phyloP scores from a whole-genome alignment of 2,888 invertebrate genomes.

The Drosophila bunnanda region DNA sequence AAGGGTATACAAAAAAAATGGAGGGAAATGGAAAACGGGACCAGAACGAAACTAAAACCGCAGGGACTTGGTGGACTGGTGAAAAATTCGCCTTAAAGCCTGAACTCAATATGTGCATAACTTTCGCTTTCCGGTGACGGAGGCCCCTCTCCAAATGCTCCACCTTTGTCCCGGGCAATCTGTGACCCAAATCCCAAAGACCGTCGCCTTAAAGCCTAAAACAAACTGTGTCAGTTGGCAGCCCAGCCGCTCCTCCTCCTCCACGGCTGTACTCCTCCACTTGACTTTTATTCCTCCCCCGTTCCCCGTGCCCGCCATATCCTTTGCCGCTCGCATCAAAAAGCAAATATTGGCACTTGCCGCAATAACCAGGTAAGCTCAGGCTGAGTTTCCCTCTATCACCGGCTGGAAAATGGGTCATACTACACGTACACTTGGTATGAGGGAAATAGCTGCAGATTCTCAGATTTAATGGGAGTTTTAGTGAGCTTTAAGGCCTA shows the following conservation, averaged over 20 bases:
- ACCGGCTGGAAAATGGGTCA: conserved; percentile 62
- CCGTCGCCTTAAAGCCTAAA: conserved; percentile 72
- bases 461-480: neutral
- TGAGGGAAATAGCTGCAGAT: neutral
- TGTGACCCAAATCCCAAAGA: conserved; percentile 70
- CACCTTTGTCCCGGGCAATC: conserved; percentile 61
- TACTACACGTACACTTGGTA: conserved; percentile 10
- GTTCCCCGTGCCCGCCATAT: neutral
- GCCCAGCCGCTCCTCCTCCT: conserved; percentile 6
- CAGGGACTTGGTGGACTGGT: conserved; percentile 49
- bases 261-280: conserved; percentile 9
- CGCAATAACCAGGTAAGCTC: conserved; percentile 71
- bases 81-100: conserved; percentile 54
- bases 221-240: conserved; percentile 73
- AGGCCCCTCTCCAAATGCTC: conserved; percentile 4
- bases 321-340: conserved; percentile 41
- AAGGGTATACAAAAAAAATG: neutral
- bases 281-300: conserved; percentile 6
- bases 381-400: conserved; percentile 41
- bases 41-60: conserved; percentile 40
- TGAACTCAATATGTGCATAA: conserved; percentile 70
- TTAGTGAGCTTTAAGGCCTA: neutral
- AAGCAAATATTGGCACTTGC: conserved; percentile 79
- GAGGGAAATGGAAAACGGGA: conserved; percentile 4
- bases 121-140: conserved; percentile 65